Conservation (phyloP, 2,797 vertebrate genomes). For the Syncerus caffer region DNA sequence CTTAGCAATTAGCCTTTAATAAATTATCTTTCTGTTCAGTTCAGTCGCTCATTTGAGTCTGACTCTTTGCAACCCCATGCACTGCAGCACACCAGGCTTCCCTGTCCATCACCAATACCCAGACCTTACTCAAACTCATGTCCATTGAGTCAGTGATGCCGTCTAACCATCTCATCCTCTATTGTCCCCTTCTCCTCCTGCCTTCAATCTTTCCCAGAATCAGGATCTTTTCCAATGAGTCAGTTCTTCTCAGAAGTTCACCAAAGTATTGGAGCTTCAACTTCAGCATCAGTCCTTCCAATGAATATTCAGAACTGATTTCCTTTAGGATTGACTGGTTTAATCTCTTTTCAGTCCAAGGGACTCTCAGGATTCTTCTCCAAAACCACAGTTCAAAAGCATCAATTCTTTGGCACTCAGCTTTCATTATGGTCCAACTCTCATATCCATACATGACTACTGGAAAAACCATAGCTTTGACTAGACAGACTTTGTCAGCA, state of each 20-base stretch:
- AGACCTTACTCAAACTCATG: neutral
- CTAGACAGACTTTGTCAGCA: neutral
- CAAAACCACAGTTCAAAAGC: neutral
- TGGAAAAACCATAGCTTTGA: neutral
- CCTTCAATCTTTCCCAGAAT: neutral
- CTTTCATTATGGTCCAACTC: neutral
- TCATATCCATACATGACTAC: neutral
- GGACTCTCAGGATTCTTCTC: neutral
- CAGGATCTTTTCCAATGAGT: neutral
- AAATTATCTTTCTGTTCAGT: neutral
- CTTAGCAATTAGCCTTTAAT: neutral
- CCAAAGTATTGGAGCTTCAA: neutral
- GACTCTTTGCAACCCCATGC: neutral
- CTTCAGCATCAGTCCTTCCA: neutral
- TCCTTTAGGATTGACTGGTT: neutral
- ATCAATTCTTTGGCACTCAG: neutral
- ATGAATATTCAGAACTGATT: neutral
- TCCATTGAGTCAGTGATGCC: neutral
- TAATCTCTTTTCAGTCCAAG: neutral
- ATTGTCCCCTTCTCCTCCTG: neutral
- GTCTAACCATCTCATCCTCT: neutral
- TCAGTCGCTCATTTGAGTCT: accelerated
- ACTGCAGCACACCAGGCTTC: neutral
- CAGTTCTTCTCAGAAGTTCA: neutral
- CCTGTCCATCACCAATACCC: neutral